Evolutionary conservation across 2,888 invertebrate genomes (phyloP), one percentile per base, ranked within the genome.

Genomic region (Rhingia rostrata): DNA sequence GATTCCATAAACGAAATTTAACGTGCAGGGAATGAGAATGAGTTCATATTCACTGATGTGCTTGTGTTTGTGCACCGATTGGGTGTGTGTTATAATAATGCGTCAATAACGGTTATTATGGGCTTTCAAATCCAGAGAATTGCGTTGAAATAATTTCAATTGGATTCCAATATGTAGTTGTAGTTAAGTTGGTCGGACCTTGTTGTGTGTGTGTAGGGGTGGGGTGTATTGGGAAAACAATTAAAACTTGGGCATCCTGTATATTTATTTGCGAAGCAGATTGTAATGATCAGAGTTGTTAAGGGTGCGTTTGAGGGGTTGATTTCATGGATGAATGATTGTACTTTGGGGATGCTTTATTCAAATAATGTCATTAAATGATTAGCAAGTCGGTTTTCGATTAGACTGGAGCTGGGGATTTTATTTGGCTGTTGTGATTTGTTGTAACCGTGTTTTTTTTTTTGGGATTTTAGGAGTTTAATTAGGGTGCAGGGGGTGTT

Each of bases 1-100:
- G 87, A 85, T 80, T 87, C 87, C 85, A 87, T 87, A 87, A 87
- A 87, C 86, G 82, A 56, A 87, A 60, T 79, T 72, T 56, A 54
- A 77, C 73, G 81, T 73, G 69, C 56, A 72, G 14, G 67, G 70
- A 73, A 60, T 69, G 78, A 53, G 73, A 35, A 32, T 39, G 39
- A 54, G 6, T n/a, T 33, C 43, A 10, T 58, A 41, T n/a, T 41
- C 32, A 7, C 3, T 45, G 6, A 67, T 66, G 7, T 10, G 14
- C 12, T 43, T 22, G n/a, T 60, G 39, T 9, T 12, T 22, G 39
- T 6, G n/a, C 30, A 2, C 30, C 10, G 45, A 7, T 33, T 43
- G 37, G 35, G 30, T 54, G 67, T 72, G 61, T 75, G 74, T 39
- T 75, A 70, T 80, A 84, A 84, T 84, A 80, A 80, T 84, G 74